A percentile compares a stretch with the other conserved stretches of the same genome.
These are phyloP conservation scores for Alosa alosa DNA, from an alignment of 2,113 vertebrate genomes.

Conservation along the genomic window DNA sequence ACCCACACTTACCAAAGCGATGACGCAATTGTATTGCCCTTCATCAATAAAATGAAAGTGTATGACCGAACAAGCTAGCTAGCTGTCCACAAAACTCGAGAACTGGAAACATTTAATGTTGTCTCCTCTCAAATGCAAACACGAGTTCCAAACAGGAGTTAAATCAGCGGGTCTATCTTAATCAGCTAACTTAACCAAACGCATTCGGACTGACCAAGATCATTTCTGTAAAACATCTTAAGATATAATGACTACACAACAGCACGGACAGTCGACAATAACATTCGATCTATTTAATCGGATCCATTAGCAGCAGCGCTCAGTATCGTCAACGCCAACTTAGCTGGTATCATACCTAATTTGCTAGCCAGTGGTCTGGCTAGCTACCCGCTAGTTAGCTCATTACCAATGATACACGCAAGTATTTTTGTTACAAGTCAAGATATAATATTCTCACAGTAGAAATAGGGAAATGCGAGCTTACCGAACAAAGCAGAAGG, in stretches of 20 bases:
- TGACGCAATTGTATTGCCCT: neutral
- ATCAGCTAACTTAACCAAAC: neutral
- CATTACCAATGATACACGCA: neutral
- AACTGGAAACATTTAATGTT: neutral
- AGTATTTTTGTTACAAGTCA: neutral
- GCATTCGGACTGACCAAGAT: neutral
- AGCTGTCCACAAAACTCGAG: neutral
- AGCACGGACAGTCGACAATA: neutral
- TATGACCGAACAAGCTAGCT: neutral
- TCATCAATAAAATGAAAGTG: neutral
- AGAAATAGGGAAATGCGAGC: neutral
- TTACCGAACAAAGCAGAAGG: neutral
- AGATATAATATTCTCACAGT: neutral
- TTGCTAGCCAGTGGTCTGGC: constrained; percentile 22
- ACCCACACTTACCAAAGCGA: neutral
- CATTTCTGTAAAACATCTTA: neutral
- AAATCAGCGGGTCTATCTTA: neutral
- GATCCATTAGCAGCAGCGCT: neutral
- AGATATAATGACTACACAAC: neutral
- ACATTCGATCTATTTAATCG: neutral
- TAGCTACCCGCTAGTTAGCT: neutral
- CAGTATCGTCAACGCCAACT: neutral
- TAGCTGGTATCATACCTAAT: neutral
- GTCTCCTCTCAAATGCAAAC: neutral
- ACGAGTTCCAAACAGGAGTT: neutral